Evolutionary conservation across 1,140 invertebrate genomes (phyloP), one percentile per base, ranked within the genome.

Genomic region (Drosophila tropicalis): DNA sequence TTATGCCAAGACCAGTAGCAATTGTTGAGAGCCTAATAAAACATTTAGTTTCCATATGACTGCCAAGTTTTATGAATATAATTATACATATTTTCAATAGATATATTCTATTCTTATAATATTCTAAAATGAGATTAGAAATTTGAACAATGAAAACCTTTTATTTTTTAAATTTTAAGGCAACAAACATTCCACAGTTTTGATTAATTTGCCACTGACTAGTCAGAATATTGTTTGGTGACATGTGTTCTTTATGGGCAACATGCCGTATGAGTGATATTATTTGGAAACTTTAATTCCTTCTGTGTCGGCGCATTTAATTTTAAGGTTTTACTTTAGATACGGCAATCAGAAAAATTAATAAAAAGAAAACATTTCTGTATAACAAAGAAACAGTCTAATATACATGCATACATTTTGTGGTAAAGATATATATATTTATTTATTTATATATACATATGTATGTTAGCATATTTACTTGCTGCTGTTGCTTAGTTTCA

Each of bases 381-480:
- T 22, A 51, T 22, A 47, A 19, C 15, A 22, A 51, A 22, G 44
- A 51, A 12, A 0, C 5, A 51, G 44, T 19, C 17, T 17, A 10
- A 22, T 7, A 51, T 12, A 12, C 10, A 51, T 51, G 3, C 4
- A 3, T 22, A 51, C 12, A 10, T 47, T 15, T 25, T 25, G 22
- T 25, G 22, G 22, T 44, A 19, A 17, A 17, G 17, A 44, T 44
- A 17, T 44, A 44, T 17, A 17, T 44, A 10, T 41, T 4, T 15
- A 6, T n/a, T n/a, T n/a, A n/a, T n/a, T n/a, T n/a, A n/a, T n/a
- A n/a, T 44, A 39, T 47, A 19, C 10, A 19, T 19, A 10, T 17
- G 2, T 51, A 22, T 51, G 44, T 22, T 51, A 4, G 17, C 19
- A 51, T 51, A 51, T 51, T 51, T 51, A 51, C 44, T 75, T 66